These are phyloP conservation scores for Daboia siamensis DNA, from an alignment of 2,113 vertebrate species.

Conservation along the genomic window DNA sequence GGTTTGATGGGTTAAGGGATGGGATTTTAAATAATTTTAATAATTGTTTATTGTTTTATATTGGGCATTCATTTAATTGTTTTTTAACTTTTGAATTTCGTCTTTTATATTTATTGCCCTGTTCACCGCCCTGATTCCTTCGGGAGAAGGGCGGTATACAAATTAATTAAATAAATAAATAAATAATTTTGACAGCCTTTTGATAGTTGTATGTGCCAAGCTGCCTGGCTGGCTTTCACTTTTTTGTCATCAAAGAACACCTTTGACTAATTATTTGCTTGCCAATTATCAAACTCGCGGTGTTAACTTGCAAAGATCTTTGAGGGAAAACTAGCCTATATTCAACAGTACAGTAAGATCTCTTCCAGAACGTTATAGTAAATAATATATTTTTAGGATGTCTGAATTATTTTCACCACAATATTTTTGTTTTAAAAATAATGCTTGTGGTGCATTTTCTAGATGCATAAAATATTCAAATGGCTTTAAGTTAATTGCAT, in stretches of 20 bases:
- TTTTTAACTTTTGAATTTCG: too few relatives aligned
- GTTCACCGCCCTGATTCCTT: too few relatives aligned
- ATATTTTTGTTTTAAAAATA: too few relatives aligned
- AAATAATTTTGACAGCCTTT: not conserved
- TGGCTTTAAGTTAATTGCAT: not conserved
- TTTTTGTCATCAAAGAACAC: not conserved
- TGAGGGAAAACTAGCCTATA: not conserved
- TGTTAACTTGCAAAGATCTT: conserved; percentile 43
- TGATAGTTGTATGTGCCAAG: not conserved
- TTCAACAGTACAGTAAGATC: not conserved
- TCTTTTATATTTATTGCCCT: too few relatives aligned
- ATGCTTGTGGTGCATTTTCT: not conserved
- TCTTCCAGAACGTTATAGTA: not conserved
- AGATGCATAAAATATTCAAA: not conserved
- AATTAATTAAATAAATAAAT: too few relatives aligned
- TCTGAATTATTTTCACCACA: not conserved
- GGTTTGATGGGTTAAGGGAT: too few relatives aligned
- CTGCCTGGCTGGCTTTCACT: not conserved
- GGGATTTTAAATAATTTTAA: too few relatives aligned
- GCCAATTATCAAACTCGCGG: not conserved
- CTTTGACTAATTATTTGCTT: not conserved
- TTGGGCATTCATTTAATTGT: too few relatives aligned
- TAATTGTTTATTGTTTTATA: too few relatives aligned
- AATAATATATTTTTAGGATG: not conserved
- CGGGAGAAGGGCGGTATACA: too few relatives aligned